Base-by-base conservation (phyloP, 2,797 vertebrate species). In the Bradypus variegatus region DNA sequence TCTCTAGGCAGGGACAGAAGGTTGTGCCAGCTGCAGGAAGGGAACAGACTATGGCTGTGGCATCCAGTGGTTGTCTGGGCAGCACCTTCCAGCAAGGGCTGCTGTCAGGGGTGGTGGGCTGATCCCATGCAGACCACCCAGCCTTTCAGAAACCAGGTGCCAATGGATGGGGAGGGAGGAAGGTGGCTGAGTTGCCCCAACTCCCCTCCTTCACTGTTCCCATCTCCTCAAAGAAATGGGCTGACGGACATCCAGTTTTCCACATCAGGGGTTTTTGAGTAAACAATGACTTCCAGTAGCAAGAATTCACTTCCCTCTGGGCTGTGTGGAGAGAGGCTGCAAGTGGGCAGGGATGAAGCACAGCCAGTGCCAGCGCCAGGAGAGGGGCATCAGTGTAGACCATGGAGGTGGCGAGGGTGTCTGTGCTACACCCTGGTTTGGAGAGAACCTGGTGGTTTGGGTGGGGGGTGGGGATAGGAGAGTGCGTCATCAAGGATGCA, bases 351-450 rank as follows among this genome's bases (percentile, higher is more conserved):
- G 36, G 33, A 27, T 50, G n/a, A 90, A 53, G 31, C 8, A 4
- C 48, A 16, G 18, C 6, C 19, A 41, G 72, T 0, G 8, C 79
- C 33, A 5, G 33, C 31, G n/a, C 62, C 12, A 12, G 62, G 27
- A 10, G 27, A 64, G 27, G 29, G 29, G 62, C 27, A 1, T 8
- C 67, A 70, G 67, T n/a, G 8, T 70, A n/a, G n/a, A 36, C 67
- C 33, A 36, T 6, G 2, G 1, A 21, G 10, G 7, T 12, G 36
- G 25, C 0, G 3, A 36, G 64, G 5, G 38, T 29, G 13, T 23
- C 21, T 41, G 45, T 4, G 2, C 19, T 19, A 27, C 36, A 9
- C 48, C 25, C 69, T 29, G 13, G 19, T 65, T 78, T 27, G 53
- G 70, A 50, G 38, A 58, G 9, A 38, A 29, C 41, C 5, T 23